Conservation (phyloP, 2,797 vertebrate genomes). For the Erpetoichthys calabaricus region DNA sequence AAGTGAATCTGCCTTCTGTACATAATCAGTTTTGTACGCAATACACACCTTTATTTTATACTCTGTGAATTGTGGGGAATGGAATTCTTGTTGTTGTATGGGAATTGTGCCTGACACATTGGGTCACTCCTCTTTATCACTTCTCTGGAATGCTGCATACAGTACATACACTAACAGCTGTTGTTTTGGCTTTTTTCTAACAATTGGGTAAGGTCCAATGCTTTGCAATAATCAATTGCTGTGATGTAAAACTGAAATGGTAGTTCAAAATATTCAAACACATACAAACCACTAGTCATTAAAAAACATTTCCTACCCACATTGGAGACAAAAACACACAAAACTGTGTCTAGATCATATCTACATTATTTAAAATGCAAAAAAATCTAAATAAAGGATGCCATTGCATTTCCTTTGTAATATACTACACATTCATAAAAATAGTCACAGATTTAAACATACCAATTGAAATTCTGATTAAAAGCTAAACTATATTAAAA, state of each 20-base stretch:
- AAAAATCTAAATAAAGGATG: no score
- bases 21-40: no score
- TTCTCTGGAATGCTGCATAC: conserved; percentile 43
- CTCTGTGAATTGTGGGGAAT: not conserved
- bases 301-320: conserved; percentile 38
- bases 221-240: conserved; percentile 78
- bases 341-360: no score
- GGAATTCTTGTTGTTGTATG: conserved; percentile 14
- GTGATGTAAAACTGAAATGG: conserved; percentile 45
- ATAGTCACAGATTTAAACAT: no score
- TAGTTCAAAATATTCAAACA: conserved; percentile 39
- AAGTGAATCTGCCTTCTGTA: no score
- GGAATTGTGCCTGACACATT: conserved; percentile 36
- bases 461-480: no score
- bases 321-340: conserved; percentile 5
- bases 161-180: conserved; percentile 43
- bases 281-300: no score
- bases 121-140: conserved; percentile 46
- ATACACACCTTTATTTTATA: no score
- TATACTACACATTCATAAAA: no score
- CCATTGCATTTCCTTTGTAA: no score
- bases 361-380: no score
- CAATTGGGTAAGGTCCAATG: conserved; percentile 67
- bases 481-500: no score
- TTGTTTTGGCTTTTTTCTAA: conserved; percentile 51